A percentile compares a stretch with the other conserved stretches of the same genome.
phyloP scores from a whole-genome alignment of 2,888 invertebrate genomes.

The Troglohyphantes excavatus region DNA sequence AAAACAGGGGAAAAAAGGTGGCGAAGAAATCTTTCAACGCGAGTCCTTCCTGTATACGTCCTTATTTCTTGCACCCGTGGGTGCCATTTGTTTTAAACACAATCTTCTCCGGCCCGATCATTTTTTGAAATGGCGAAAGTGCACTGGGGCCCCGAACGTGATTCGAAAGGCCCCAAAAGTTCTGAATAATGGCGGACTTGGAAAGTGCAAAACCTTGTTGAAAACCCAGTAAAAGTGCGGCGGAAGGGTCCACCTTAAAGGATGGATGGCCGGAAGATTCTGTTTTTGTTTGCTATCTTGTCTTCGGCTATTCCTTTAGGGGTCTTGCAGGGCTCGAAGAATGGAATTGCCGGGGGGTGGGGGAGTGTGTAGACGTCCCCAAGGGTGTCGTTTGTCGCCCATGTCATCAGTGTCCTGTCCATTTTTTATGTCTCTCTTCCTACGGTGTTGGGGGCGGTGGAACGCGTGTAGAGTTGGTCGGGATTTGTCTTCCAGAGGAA shows the following conservation, averaged over 20 bases:
- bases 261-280: slow-evolving; percentile 61
- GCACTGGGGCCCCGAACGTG: slow-evolving; percentile 42
- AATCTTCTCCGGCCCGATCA: slow-evolving; percentile 77
- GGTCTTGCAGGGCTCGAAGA: slow-evolving; percentile 49
- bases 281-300: slow-evolving; percentile 72
- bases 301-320: slow-evolving; percentile 68
- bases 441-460: slow-evolving; percentile 4
- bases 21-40: slow-evolving; percentile 73
- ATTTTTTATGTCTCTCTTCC: slow-evolving; percentile 41
- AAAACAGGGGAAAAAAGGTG: slow-evolving; percentile 32
- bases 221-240: slow-evolving; percentile 75
- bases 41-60: slow-evolving; percentile 66
- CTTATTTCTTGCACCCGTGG: slow-evolving; percentile 75
- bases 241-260: slow-evolving; percentile 65
- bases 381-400: slow-evolving; percentile 76
- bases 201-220: slow-evolving; percentile 79
- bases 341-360: slow-evolving; percentile 63
- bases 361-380: slow-evolving; percentile 53
- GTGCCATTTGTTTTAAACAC: slow-evolving; percentile 78
- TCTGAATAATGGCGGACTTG: slow-evolving; percentile 73
- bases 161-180: slow-evolving; percentile 70
- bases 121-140: slow-evolving; percentile 74
- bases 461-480: slow-evolving; percentile 45
- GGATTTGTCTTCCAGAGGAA: slow-evolving; percentile 7
- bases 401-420: slow-evolving; percentile 76